Conservation (phyloP, 2,797 vertebrate genomes). For the Sebastes baramenuke region DNA sequence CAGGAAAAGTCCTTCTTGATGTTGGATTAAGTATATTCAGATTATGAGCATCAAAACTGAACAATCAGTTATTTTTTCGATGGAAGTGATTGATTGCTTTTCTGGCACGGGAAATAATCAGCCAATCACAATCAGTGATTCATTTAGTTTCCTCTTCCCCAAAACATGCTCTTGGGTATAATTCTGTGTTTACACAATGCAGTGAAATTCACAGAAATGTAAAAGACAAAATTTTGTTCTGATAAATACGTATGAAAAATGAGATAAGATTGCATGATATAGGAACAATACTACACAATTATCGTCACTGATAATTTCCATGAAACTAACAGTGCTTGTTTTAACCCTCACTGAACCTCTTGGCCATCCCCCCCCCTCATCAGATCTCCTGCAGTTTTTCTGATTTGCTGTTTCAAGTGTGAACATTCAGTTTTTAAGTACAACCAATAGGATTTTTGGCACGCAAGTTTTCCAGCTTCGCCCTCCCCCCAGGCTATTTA, state of each 20-base stretch:
- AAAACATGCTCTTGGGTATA: neutral
- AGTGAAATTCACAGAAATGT: too few species aligned
- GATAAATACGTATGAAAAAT: neutral
- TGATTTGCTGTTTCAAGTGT: conserved; percentile 11
- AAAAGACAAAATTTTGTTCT: too few species aligned
- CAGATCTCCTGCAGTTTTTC: conserved; percentile 5
- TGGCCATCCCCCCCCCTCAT: neutral
- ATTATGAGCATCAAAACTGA: neutral
- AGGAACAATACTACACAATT: neutral
- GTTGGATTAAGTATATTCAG: neutral
- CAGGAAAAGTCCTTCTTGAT: neutral
- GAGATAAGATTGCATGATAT: neutral
- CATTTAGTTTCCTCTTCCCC: neutral
- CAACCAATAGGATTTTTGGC: conserved; percentile 16
- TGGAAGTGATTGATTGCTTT: neutral
- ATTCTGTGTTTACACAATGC: too few species aligned
- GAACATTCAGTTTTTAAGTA: conserved; percentile 20
- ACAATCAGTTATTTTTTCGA: neutral
- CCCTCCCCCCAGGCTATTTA: conserved; percentile 12
- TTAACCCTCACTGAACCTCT: neutral
- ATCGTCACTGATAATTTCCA: neutral
- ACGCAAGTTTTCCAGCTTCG: neutral
- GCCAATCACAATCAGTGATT: neutral
- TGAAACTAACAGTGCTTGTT: neutral
- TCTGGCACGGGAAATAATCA: neutral